Percentiles rank a stretch among this genome's conserved stretches.
Conservation (phyloP, 35 echinoderm and acorn worm species). For the Diadema setosum region DNA sequence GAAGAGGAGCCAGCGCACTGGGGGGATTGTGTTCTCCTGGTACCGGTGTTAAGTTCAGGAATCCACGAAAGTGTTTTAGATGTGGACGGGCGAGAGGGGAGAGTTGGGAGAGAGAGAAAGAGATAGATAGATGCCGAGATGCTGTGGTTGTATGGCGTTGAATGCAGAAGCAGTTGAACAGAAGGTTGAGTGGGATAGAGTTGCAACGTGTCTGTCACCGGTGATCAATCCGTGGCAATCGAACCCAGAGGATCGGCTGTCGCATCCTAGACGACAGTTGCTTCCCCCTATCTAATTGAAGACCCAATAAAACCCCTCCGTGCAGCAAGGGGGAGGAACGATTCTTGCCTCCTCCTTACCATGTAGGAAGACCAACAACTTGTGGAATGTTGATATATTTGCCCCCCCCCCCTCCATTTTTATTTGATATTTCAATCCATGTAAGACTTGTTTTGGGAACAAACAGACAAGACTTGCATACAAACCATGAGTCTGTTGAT, state of each 20-base stretch:
- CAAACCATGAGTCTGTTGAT: too few relatives aligned
- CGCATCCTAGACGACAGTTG: not conserved
- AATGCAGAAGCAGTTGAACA: not conserved
- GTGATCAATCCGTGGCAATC: not conserved
- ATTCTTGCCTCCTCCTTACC: not conserved
- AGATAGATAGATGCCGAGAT: too few relatives aligned
- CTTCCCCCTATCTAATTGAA: not conserved
- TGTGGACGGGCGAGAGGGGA: too few relatives aligned
- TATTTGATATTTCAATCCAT: not conserved
- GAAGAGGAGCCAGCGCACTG: not conserved
- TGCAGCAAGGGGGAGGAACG: not conserved
- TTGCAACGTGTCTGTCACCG: constrained; percentile 6
- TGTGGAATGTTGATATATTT: not conserved
- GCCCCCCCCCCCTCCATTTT: not conserved
- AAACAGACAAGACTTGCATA: too few relatives aligned
- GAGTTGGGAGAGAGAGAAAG: too few relatives aligned
- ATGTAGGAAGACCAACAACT: not conserved
- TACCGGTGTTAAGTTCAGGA: not conserved
- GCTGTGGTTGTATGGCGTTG: too few relatives aligned
- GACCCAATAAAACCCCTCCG: not conserved
- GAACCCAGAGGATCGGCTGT: constrained; percentile 1
- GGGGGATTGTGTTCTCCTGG: not conserved
- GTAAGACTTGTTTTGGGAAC: not conserved
- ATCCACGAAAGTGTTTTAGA: too few relatives aligned
- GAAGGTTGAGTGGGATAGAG: not conserved